Conservation (phyloP, 1,140 invertebrate genomes). For the Aphaenogaster ashmeadi region DNA sequence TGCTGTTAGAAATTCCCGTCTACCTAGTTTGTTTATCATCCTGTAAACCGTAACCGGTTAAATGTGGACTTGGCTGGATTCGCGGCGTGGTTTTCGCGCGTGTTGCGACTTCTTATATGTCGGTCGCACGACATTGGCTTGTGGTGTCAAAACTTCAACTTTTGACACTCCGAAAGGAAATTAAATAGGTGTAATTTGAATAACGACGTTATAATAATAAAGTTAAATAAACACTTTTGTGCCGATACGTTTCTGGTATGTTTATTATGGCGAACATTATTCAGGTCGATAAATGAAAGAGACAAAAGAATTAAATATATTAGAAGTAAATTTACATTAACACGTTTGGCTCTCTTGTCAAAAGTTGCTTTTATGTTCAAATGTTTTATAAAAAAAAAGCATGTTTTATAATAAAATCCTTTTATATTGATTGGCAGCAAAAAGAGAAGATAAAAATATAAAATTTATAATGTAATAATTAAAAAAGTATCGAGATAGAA, state of each 20-base stretch:
- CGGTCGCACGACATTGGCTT: not conserved
- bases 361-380: not conserved
- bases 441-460: not conserved
- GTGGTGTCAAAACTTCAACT: not conserved
- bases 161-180: not conserved
- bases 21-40: slow-evolving; percentile 56
- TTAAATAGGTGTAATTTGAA: not conserved
- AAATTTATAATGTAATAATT: not conserved
- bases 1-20: slow-evolving; percentile 34
- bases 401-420: not conserved
- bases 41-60: slow-evolving; percentile 72
- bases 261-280: not conserved
- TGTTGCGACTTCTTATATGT: slow-evolving; percentile 26
- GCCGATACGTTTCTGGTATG: not conserved
- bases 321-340: not conserved
- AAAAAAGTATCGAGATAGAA: not conserved
- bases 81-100: slow-evolving; percentile 35
- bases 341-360: not conserved
- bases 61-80: slow-evolving; percentile 59
- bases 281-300: not conserved
- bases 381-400: not conserved
- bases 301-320: too few relatives aligned
- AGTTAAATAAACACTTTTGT: not conserved
- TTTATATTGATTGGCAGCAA: not conserved
- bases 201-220: not conserved